Percentiles rank a stretch among this genome's conserved stretches.
These are phyloP conservation scores for Hedychridium roseum DNA, from an alignment of 2,888 invertebrate species.

Conservation along the genomic window DNA sequence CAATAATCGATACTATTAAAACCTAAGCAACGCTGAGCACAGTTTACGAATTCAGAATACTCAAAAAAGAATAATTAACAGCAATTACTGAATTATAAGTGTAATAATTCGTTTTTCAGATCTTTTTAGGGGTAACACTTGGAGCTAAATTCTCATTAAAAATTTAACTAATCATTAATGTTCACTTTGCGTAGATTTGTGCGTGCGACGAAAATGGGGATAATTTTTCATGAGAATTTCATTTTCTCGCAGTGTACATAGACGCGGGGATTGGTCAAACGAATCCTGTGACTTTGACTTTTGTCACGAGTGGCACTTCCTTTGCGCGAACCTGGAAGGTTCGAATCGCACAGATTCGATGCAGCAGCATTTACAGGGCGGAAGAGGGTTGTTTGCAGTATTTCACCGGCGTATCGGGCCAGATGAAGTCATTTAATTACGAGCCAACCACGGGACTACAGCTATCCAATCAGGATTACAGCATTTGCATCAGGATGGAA, in stretches of 20 bases:
- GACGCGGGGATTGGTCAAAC: slow-evolving; percentile 80
- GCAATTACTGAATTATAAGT: no score
- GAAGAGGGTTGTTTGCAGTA: slow-evolving; percentile 83
- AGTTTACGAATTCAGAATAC: no score
- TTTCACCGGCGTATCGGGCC: slow-evolving; percentile 81
- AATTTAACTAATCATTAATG: no score
- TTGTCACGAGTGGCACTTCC: slow-evolving; percentile 80
- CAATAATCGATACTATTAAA: no score
- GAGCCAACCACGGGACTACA: slow-evolving; percentile 79
- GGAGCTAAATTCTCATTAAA: no score
- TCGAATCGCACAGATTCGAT: slow-evolving; percentile 81
- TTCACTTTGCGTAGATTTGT: no score
- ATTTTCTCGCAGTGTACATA: slow-evolving; percentile 77
- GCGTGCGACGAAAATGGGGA: no score
- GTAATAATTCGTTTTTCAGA: no score
- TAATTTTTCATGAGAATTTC: no score
- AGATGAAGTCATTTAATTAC: slow-evolving; percentile 85
- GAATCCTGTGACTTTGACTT: slow-evolving; percentile 81
- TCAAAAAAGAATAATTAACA: no score
- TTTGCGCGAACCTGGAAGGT: slow-evolving; percentile 84
- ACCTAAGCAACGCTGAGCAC: no score
- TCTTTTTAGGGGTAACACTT: no score
- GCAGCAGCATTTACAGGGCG: slow-evolving; percentile 76
- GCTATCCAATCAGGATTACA: slow-evolving; percentile 88
- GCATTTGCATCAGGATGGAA: slow-evolving; percentile 84